Base-by-base conservation (phyloP, 2,797 vertebrate species). In the Chaunax sp. region DNA sequence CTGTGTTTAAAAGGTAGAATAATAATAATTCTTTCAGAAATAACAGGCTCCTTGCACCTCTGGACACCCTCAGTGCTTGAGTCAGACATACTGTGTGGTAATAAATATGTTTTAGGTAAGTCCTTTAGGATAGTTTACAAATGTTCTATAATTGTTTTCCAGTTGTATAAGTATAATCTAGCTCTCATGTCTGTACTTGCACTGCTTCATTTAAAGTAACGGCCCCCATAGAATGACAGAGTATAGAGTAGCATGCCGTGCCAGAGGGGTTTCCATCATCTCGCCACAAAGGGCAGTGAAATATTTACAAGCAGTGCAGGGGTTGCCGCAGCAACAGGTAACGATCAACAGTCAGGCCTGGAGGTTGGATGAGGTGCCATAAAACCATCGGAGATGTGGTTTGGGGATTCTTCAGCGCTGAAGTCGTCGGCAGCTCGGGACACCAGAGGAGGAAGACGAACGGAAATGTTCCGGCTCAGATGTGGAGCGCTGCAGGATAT, bases 401-500 rank as follows among this genome's bases (percentile, higher is more conserved):
- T 93, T 94, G 94, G 95, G 94, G 95, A 95, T 96, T 95, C 93
- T 90, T 95, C 88, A 73, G 92, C 89, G 77, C 89, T 95, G 92
- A 95, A 93, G 94, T 95, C 91, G 95, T 89, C 83, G 89, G 7
- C 91, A 70, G 90, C 92, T 90, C 88, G 81, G 91, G 90, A 84
- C 15, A 65, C 84, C 88, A 91, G 16, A 30, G 84, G 89, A 92
- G 84, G 47, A 53, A 84, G 22, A 35, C 49, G 44, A 63, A 72
- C 62, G 33, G 56, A 77, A 62, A 80, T 90, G 92, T 89, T 64
- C 53, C 23, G 54, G 69, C 67, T 64, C 65, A 52, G 60, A 52
- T 22, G 30, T 12, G 50, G 57, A 60, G 23, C 4, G 15, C 46
- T 47, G 33, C 44, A 44, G 11, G 66, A 40, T 64, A 16, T 23